Conservation (phyloP, 53 echinoderm and acorn worm genomes). For the Zoroaster sp. region DNA sequence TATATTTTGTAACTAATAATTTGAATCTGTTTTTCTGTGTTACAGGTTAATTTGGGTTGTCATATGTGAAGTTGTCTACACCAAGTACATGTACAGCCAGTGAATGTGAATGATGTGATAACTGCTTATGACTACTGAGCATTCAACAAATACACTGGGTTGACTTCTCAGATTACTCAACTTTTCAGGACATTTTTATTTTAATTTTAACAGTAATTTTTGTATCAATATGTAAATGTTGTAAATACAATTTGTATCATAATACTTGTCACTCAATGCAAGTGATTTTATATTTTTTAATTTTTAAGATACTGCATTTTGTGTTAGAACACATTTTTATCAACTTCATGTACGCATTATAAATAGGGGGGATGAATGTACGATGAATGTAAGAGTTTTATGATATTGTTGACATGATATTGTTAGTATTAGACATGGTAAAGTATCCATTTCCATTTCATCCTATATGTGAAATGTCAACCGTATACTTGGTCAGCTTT, state of each 20-base stretch:
- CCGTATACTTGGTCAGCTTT: too few species aligned
- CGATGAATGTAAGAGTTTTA: too few species aligned
- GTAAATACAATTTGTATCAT: slow-evolving; percentile 34
- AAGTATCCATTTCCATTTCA: too few species aligned
- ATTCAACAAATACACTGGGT: neutral
- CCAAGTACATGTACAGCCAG: neutral
- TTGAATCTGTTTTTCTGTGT: too few species aligned
- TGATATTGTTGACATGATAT: too few species aligned
- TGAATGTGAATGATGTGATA: neutral
- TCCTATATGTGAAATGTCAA: too few species aligned
- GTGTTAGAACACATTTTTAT: slow-evolving; percentile 27
- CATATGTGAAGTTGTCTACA: too few species aligned
- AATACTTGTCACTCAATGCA: slow-evolving; percentile 9
- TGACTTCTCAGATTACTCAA: neutral
- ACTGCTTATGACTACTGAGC: neutral
- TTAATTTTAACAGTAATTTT: slow-evolving; percentile 36
- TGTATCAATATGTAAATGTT: slow-evolving; percentile 26
- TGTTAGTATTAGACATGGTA: too few species aligned
- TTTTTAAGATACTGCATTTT: neutral
- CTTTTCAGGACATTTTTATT: slow-evolving; percentile 5
- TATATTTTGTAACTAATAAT: too few species aligned
- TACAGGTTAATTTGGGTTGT: too few species aligned
- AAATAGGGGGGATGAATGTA: too few species aligned
- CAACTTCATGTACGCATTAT: too few species aligned
- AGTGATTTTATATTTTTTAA: slow-evolving; percentile 52